Percentiles rank a stretch among this genome's conserved stretches.
These are phyloP conservation scores for Drosophila paulistorum DNA, from an alignment of 1,140 invertebrate species.

Conservation along the genomic window DNA sequence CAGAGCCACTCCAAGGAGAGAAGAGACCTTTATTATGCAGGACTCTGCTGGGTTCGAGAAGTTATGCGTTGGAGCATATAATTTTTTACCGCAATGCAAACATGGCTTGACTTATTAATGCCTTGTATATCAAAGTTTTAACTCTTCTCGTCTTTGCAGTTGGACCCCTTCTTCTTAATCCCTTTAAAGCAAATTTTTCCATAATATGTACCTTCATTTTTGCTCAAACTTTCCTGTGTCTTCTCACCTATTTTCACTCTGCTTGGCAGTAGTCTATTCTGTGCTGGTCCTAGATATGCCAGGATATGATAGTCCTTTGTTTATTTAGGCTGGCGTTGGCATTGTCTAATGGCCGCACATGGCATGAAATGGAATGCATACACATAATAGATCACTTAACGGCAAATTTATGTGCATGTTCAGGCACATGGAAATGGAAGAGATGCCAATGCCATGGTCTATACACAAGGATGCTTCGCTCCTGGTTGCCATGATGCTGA, in stretches of 20 bases:
- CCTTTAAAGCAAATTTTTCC: constrained; percentile 20
- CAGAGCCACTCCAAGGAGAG: constrained; percentile 1
- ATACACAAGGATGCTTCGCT: neutral
- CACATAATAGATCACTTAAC: constrained; percentile 64
- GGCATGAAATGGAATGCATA: constrained; percentile 9
- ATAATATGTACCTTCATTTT: neutral
- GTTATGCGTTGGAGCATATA: constrained; percentile 61
- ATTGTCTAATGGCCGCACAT: constrained; percentile 36
- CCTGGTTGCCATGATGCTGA: neutral
- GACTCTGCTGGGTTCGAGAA: constrained; percentile 34
- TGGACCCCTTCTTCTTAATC: constrained; percentile 4
- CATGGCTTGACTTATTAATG: constrained; percentile 76
- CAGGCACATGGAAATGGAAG: constrained; percentile 51
- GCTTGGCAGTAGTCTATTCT: constrained; percentile 1
- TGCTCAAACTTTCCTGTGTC: neutral
- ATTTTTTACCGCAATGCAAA: constrained; percentile 49
- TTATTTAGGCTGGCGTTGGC: constrained; percentile 48
- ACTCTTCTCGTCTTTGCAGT: constrained; percentile 18
- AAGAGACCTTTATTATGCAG: constrained; percentile 61
- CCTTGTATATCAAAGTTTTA: constrained; percentile 51
- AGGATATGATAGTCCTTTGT: constrained; percentile 45
- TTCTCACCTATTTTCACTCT: constrained; percentile 2
- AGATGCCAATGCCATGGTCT: constrained; percentile 12
- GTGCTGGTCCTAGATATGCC: neutral
- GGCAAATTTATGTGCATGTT: constrained; percentile 65